Evolutionary conservation across 2,113 vertebrate genomes (phyloP).

Genomic region (Bos indicus): DNA sequence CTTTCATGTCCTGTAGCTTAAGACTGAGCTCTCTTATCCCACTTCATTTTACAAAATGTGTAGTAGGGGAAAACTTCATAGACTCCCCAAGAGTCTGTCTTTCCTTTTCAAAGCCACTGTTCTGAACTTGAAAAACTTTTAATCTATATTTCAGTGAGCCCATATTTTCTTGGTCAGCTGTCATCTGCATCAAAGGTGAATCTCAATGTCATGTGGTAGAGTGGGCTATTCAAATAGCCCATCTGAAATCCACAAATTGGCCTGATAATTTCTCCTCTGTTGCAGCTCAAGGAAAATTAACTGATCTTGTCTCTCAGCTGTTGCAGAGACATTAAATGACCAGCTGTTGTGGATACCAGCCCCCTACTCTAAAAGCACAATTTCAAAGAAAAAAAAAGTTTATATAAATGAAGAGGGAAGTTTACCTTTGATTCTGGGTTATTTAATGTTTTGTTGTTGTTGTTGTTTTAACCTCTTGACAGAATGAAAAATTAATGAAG

Average conservation of each 20-base stretch:
- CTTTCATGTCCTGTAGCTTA: background rate
- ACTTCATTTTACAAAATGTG: background rate
- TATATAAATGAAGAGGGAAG: background rate
- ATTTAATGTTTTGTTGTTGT: background rate
- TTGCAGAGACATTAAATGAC: conserved; percentile 54
- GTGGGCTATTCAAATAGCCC: background rate
- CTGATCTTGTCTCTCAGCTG: conserved; percentile 58
- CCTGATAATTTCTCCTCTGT: conserved; percentile 63
- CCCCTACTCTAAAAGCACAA: background rate
- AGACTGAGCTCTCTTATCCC: background rate
- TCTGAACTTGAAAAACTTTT: background rate
- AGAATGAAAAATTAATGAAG: conserved; percentile 57
- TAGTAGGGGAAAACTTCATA: background rate
- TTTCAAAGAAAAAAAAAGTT: background rate
- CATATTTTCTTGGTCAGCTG: background rate
- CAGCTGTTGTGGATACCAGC: background rate
- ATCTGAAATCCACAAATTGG: conserved; percentile 60
- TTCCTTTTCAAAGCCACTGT: background rate
- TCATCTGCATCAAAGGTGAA: background rate
- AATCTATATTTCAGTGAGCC: background rate
- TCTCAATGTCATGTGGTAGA: background rate
- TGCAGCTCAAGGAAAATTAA: conserved; percentile 61
- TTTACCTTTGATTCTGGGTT: background rate
- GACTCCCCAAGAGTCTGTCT: background rate
- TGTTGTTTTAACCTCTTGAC: background rate